phyloP scores from a whole-genome alignment of 1,140 invertebrate genomes.

The Octopus sinensis region DNA sequence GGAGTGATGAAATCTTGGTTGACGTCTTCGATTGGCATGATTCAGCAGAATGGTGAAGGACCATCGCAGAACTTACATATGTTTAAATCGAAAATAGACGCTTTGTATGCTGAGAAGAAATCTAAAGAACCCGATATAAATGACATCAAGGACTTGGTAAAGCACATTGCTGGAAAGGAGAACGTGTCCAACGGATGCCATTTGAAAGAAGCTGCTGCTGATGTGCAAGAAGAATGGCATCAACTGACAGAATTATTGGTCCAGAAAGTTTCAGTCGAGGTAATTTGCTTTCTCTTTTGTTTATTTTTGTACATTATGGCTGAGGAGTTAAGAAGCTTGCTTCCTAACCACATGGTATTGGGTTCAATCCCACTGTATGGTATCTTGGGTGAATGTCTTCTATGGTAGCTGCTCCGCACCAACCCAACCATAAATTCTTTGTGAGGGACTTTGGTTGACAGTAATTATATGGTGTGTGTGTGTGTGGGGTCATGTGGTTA shows the following conservation, averaged over 20 bases:
- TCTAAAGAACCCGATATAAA: conserved; percentile 47
- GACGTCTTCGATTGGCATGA: conserved; percentile 37
- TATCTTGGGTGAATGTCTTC: no score
- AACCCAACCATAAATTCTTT: no score
- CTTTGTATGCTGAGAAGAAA: conserved; percentile 46
- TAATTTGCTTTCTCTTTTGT: conserved; percentile 16
- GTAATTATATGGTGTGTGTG: no score
- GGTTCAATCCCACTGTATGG: no score
- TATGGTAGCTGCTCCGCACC: no score
- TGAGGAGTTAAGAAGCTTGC: no score
- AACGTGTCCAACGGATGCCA: conserved; percentile 47
- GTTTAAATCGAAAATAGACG: conserved; percentile 43
- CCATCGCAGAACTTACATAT: conserved; percentile 21
- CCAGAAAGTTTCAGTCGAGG: conserved; percentile 52
- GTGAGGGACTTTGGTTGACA: no score
- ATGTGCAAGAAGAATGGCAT: conserved; percentile 54
- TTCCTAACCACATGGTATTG: no score
- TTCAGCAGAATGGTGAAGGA: conserved; percentile 39
- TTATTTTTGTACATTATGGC: no score
- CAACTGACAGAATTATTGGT: conserved; percentile 53
- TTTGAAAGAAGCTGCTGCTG: conserved; percentile 46
- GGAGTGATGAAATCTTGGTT: conserved; percentile 46
- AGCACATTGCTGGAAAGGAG: conserved; percentile 41
- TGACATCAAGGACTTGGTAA: conserved; percentile 40
- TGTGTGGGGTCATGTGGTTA: no score